phyloP scores from a whole-genome alignment of 2,797 vertebrate genomes.

The Lerista edwardsae region DNA sequence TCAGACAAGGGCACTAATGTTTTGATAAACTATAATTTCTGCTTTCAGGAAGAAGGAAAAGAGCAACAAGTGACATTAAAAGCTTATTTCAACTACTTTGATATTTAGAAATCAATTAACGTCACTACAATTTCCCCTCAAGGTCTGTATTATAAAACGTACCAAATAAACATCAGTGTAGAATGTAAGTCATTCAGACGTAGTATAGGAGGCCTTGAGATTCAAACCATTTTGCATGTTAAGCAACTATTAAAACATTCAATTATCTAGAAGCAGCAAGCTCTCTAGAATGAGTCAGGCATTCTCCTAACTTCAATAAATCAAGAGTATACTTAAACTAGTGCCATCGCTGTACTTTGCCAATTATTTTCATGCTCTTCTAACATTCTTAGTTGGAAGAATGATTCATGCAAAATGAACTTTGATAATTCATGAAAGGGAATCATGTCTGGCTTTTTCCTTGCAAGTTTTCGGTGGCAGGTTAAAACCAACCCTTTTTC shows the following conservation, averaged over 20 bases:
- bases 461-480: not conserved
- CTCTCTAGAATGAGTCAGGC: not conserved
- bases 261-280: not conserved
- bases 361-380: not conserved
- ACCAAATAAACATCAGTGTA: not conserved
- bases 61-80: not conserved
- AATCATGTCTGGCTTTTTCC: not conserved
- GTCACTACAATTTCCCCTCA: not conserved
- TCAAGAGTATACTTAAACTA: not conserved
- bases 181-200: too few species aligned
- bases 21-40: constrained; percentile 26
- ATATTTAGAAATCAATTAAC: not conserved
- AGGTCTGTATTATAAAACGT: not conserved
- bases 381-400: not conserved
- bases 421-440: not conserved
- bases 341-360: too few species aligned
- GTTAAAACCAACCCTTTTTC: not conserved
- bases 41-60: constrained; percentile 20
- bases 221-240: not conserved
- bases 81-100: not conserved
- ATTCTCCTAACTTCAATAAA: not conserved
- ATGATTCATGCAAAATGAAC: not conserved
- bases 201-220: not conserved
- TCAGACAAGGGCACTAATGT: constrained; percentile 14
- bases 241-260: not conserved